phyloP scores from a whole-genome alignment of 2,113 vertebrate genomes.

The Chlorocebus sabaeus region DNA sequence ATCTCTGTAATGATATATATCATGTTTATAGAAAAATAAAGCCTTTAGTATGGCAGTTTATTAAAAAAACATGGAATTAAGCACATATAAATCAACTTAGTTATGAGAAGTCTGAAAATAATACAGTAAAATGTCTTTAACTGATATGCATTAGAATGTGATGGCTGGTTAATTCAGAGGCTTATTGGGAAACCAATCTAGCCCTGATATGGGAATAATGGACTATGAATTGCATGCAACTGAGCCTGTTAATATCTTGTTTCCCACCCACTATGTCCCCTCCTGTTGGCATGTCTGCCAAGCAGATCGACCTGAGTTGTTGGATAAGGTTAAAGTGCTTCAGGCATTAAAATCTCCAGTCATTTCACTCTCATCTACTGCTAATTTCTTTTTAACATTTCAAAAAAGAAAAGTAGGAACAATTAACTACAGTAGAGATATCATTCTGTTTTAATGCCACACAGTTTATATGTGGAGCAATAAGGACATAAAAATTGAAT shows the following conservation, averaged over 20 bases:
- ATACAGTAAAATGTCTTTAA: slow-evolving; percentile 30
- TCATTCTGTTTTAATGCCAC: neutral
- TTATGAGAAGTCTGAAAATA: slow-evolving; percentile 44
- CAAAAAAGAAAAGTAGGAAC: slow-evolving; percentile 56
- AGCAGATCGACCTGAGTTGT: slow-evolving; percentile 61
- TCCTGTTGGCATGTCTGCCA: slow-evolving; percentile 72
- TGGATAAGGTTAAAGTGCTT: slow-evolving; percentile 81
- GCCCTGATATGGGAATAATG: slow-evolving; percentile 48
- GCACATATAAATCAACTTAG: slow-evolving; percentile 1
- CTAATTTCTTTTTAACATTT: slow-evolving; percentile 61
- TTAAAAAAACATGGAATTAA: slow-evolving; percentile 29
- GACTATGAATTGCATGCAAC: slow-evolving; percentile 64
- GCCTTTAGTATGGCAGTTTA: neutral
- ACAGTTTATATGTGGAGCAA: neutral
- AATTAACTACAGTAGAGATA: slow-evolving; percentile 46
- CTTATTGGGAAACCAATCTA: slow-evolving; percentile 46
- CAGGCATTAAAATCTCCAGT: slow-evolving; percentile 66
- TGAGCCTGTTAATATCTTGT: slow-evolving; percentile 62
- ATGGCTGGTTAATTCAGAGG: slow-evolving; percentile 48
- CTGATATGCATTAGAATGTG: slow-evolving; percentile 22
- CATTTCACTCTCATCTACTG: slow-evolving; percentile 52
- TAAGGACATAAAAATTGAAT: neutral
- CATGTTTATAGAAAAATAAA: neutral
- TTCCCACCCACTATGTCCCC: slow-evolving; percentile 65
- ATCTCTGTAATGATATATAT: neutral